Evolutionary conservation across 2,113 vertebrate genomes (phyloP).

Genomic region (Hemichromis elongatus): DNA sequence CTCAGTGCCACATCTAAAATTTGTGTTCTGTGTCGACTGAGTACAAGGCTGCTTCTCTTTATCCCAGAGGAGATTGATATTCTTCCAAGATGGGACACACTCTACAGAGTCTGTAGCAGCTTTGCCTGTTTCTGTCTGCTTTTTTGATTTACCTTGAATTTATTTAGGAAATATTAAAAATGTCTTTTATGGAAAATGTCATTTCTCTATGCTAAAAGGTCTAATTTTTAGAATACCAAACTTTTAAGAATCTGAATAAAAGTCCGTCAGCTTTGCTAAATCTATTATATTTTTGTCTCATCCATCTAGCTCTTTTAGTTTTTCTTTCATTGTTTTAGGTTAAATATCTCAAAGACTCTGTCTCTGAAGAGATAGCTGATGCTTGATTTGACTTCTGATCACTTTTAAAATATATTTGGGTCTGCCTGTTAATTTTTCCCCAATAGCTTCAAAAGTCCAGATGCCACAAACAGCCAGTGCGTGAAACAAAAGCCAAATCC

Average conservation of each 20-base stretch:
- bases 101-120: neutral
- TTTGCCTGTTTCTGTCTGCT: neutral
- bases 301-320: neutral
- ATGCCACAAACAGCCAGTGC: slow-evolving; percentile 11
- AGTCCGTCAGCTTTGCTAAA: neutral
- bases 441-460: slow-evolving; percentile 4
- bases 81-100: slow-evolving; percentile 38
- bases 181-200: neutral
- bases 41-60: slow-evolving; percentile 53
- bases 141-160: neutral
- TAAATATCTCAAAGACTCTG: neutral
- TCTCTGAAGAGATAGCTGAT: neutral
- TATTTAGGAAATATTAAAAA: neutral
- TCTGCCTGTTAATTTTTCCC: neutral
- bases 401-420: neutral
- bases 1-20: slow-evolving; percentile 51
- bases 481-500: neutral
- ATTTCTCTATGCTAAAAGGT: neutral
- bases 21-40: slow-evolving; percentile 51
- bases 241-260: neutral
- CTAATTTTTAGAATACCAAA: neutral
- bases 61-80: slow-evolving; percentile 33
- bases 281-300: neutral
- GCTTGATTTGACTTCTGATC: neutral
- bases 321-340: neutral